Percentiles rank a stretch among this genome's conserved stretches.
These are phyloP conservation scores for Petrophora chlorosata DNA, from an alignment of 2,888 invertebrate genomes.

Conservation along the genomic window DNA sequence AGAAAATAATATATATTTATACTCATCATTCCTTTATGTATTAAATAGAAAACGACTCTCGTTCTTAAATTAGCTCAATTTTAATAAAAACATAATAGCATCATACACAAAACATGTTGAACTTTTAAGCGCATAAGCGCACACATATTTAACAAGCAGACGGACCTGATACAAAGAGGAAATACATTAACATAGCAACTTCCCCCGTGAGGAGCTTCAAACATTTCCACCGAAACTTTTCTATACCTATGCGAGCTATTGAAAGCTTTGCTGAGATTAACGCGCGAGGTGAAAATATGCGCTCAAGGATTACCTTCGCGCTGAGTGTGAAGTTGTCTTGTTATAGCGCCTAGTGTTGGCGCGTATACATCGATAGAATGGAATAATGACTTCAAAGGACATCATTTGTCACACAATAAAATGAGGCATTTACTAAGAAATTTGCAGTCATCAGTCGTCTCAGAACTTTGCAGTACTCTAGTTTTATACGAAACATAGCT, in stretches of 20 bases:
- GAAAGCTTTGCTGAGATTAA: slow-evolving; percentile 80
- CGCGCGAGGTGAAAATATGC: slow-evolving; percentile 73
- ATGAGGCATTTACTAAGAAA: too few species aligned
- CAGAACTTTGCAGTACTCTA: too few species aligned
- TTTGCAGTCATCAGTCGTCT: too few species aligned
- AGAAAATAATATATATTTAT: too few species aligned
- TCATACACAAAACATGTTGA: slow-evolving; percentile 35
- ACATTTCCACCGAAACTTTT: slow-evolving; percentile 79
- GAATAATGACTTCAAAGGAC: not conserved
- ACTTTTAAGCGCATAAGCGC: slow-evolving; percentile 40
- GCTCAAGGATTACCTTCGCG: slow-evolving; percentile 71
- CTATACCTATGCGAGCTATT: slow-evolving; percentile 78
- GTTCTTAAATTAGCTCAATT: slow-evolving; percentile 27
- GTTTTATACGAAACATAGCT: too few species aligned
- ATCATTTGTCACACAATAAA: too few species aligned
- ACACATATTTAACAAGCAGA: slow-evolving; percentile 63
- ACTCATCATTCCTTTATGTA: not conserved
- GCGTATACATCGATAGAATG: not conserved
- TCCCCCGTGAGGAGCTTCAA: slow-evolving; percentile 71
- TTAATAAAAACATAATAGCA: slow-evolving; percentile 30
- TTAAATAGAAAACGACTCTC: not conserved
- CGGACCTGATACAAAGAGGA: slow-evolving; percentile 75
- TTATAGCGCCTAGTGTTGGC: not conserved
- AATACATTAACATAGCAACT: slow-evolving; percentile 81
- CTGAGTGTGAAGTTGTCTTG: slow-evolving; percentile 70